Base-by-base conservation (phyloP, 2,113 vertebrate species). In the Pipra filicauda region DNA sequence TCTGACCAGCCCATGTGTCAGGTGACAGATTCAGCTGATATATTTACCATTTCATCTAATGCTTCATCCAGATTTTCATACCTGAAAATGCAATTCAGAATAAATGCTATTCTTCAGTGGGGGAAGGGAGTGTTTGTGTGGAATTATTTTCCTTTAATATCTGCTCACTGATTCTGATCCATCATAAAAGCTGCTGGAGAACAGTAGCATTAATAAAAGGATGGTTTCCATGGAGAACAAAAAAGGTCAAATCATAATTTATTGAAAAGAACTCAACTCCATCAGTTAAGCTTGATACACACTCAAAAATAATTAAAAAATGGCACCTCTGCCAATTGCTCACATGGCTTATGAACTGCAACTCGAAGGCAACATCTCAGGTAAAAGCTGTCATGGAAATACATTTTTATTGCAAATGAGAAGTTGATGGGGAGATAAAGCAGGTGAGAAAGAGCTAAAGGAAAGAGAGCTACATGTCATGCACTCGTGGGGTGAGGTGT, bases 161-260 rank as follows among this genome's bases (percentile, higher is more conserved):
- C 55, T 91, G 13, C 75, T 74, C 74, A 41, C 16, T 9, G 58
- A 69, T 62, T 65, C 71, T 91, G 81, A 74, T 52, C 64, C 1
- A 52, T 31, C 54, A 17, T n/a, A 75, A 75, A 15, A 86, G 80
- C 91, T 87, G 62, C 71, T 89, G 70, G 46, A 91, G 77, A 92
- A 91, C 30, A 64, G 74, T 1, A 88, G 78, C 89, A 70, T 87
- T 79, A 92, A 81, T 59, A 89, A 86, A 71, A 90, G 30, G 62
- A 76, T 67, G 11, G 95, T 98, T 96, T 96, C 97, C 96, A 97
- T 97, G 96, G 97, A 97, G 97, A 98, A 96, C 72, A 95, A 82
- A 95, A 96, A 94, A 97, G 93, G 95, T 96, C 96, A 96, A 59
- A 69, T 88, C 54, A 59, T 52, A 84, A 95, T 93, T 91, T 92